phyloP scores from a whole-genome alignment of 1,140 invertebrate species.

The Eubasilissa regina region DNA sequence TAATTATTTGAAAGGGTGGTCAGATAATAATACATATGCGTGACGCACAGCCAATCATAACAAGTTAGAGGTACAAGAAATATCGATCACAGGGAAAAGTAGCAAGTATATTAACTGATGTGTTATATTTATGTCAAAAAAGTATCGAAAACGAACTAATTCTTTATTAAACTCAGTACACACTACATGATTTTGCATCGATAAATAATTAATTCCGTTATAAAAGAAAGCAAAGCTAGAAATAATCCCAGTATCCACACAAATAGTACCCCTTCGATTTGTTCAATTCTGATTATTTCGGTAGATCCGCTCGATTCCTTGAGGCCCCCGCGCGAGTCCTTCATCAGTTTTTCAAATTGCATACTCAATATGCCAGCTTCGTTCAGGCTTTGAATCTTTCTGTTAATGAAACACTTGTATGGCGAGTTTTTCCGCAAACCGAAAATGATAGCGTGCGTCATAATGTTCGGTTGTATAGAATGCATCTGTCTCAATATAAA shows the following conservation, averaged over 20 bases:
- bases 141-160: no score
- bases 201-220: not conserved
- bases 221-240: not conserved
- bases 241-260: not conserved
- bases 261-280: conserved; percentile 7
- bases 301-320: not conserved
- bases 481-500: conserved; percentile 28
- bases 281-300: not conserved
- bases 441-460: conserved; percentile 32
- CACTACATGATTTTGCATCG: no score
- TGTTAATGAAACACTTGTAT: conserved; percentile 39
- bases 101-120: no score
- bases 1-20: no score
- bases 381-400: conserved; percentile 33
- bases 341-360: conserved; percentile 4
- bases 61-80: no score
- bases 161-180: no score
- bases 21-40: no score
- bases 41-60: no score
- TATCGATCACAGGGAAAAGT: no score
- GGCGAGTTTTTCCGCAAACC: conserved; percentile 29
- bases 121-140: no score
- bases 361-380: conserved; percentile 36
- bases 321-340: not conserved
- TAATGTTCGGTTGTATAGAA: not conserved